phyloP scores from a whole-genome alignment of 2,888 invertebrate species.

The Sphinx pinastri region DNA sequence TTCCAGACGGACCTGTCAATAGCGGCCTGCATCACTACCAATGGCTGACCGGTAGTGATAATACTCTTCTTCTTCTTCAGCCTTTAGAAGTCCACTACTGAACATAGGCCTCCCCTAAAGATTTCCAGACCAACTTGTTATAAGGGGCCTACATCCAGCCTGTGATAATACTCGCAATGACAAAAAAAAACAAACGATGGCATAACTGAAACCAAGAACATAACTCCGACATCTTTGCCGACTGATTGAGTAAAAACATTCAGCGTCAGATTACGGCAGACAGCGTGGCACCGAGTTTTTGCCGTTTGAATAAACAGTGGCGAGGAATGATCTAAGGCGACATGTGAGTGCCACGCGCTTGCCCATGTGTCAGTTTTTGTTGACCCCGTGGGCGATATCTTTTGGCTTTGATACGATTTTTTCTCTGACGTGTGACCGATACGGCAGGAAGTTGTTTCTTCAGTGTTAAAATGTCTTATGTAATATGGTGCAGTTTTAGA shows the following conservation, averaged over 20 bases:
- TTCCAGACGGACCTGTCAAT: too few species aligned
- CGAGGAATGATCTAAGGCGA: slow-evolving; percentile 17
- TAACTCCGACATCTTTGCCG: not conserved
- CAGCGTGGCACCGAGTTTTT: slow-evolving; percentile 74
- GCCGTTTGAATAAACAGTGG: slow-evolving; percentile 45
- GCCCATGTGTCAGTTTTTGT: not conserved
- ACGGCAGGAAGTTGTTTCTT: slow-evolving; percentile 9
- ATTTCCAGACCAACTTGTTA: too few species aligned
- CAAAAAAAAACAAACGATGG: too few species aligned
- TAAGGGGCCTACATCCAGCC: too few species aligned
- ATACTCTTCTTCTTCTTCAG: too few species aligned
- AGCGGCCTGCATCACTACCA: too few species aligned
- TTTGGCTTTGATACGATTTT: slow-evolving; percentile 11
- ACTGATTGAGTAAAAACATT: slow-evolving; percentile 4
- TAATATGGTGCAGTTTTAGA: slow-evolving; percentile 13
- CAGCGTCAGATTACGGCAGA: slow-evolving; percentile 46
- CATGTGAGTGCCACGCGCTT: slow-evolving; percentile 11
- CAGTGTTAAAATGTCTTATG: slow-evolving; percentile 9
- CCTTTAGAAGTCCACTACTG: too few species aligned
- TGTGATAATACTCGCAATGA: too few species aligned
- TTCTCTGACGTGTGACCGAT: slow-evolving; percentile 11
- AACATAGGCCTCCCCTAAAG: too few species aligned
- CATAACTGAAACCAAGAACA: too few species aligned
- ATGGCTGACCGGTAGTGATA: too few species aligned
- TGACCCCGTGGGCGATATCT: slow-evolving; percentile 2